These are phyloP conservation scores for Anarsia innoxiella DNA, from an alignment of 2,888 invertebrate genomes.

Conservation along the genomic window DNA sequence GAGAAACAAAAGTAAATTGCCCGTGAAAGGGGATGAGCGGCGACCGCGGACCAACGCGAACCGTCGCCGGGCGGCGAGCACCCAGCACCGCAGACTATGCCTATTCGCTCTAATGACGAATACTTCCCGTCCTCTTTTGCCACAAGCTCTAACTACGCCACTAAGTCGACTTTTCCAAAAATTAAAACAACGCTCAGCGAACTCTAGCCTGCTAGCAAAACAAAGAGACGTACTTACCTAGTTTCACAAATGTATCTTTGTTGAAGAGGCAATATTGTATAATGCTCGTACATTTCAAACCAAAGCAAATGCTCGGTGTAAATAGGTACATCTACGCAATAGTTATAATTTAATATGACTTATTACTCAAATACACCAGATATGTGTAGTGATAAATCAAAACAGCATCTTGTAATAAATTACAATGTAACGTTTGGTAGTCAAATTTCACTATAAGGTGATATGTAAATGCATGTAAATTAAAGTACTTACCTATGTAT, in stretches of 20 bases:
- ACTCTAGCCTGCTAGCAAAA: too few relatives aligned
- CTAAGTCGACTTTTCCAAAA: not conserved
- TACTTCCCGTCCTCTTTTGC: constrained; percentile 28
- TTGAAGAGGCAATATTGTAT: too few relatives aligned
- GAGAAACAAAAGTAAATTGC: constrained; percentile 58
- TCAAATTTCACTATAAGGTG: not conserved
- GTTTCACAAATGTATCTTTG: too few relatives aligned
- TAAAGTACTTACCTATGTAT: too few relatives aligned
- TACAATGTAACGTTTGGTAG: constrained; percentile 4
- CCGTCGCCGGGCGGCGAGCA: constrained; percentile 31
- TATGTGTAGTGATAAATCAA: constrained; percentile 9
- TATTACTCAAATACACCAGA: not conserved
- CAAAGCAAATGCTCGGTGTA: too few relatives aligned
- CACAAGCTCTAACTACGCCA: not conserved
- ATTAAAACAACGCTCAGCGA: not conserved
- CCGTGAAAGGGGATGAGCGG: constrained; percentile 44
- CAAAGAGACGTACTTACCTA: too few relatives aligned
- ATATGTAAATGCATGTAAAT: constrained; percentile 2
- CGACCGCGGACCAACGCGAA: constrained; percentile 34
- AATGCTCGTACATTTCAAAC: too few relatives aligned
- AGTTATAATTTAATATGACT: too few relatives aligned
- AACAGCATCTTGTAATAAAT: constrained; percentile 9
- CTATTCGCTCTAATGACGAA: constrained; percentile 46
- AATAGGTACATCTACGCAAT: too few relatives aligned
- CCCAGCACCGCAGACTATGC: constrained; percentile 23